A percentile compares a stretch with the other conserved stretches of the same genome.
Evolutionary conservation across 2,113 vertebrate species (phyloP).

Genomic region (Leptodactylus fuscus): DNA sequence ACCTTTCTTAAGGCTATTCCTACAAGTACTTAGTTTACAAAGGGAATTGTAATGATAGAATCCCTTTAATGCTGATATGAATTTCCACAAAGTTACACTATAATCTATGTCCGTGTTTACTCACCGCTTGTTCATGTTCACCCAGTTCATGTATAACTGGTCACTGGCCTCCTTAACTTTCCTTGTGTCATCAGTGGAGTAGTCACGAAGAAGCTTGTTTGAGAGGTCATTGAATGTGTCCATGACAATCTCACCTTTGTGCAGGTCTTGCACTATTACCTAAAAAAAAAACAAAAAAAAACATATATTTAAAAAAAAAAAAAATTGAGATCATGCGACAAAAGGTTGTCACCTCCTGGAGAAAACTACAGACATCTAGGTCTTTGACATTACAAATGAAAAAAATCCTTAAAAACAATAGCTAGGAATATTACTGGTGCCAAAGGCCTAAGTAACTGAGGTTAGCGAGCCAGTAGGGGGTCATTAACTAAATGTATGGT

Average conservation of each 20-base stretch:
- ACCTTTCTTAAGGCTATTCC: too few relatives aligned
- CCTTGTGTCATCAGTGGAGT: constrained; percentile 88
- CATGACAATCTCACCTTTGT: constrained; percentile 80
- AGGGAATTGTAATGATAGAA: too few relatives aligned
- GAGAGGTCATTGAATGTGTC: constrained; percentile 88
- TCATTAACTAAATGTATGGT: neutral
- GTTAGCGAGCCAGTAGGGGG: neutral
- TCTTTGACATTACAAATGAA: neutral
- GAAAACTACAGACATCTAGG: too few relatives aligned
- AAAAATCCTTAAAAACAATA: neutral
- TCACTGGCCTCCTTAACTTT: constrained; percentile 90
- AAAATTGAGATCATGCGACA: neutral
- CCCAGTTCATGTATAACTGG: constrained; percentile 83
- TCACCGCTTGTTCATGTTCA: constrained; percentile 88
- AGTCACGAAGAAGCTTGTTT: constrained; percentile 86
- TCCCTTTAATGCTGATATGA: too few relatives aligned
- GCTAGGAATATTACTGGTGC: neutral
- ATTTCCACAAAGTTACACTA: too few relatives aligned
- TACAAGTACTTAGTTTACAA: too few relatives aligned
- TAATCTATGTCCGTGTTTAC: neutral
- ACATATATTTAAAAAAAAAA: neutral
- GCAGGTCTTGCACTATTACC: constrained; percentile 87
- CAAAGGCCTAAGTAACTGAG: neutral
- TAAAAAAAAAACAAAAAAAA: constrained; percentile 62
- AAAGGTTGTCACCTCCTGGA: neutral